These are phyloP conservation scores for Chloroceryle aenea DNA, from an alignment of 2,113 vertebrate species.

Conservation along the genomic window DNA sequence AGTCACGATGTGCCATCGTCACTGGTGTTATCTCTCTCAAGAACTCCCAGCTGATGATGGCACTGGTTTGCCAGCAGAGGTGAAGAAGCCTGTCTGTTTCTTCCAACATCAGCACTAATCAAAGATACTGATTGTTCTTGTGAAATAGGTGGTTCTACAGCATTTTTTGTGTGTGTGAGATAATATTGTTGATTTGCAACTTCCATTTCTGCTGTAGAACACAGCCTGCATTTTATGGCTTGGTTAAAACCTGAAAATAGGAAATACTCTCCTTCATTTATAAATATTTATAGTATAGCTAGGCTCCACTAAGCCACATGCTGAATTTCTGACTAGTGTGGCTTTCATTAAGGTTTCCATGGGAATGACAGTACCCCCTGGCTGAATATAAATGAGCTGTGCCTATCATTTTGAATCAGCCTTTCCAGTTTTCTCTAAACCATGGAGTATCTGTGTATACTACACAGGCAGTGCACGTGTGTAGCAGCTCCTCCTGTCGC, in stretches of 20 bases:
- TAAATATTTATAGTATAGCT: slow-evolving; percentile 21
- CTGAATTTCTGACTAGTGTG: background rate
- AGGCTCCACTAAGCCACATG: background rate
- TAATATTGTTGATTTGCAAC: background rate
- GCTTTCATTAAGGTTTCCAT: slow-evolving; percentile 26
- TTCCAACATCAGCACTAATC: background rate
- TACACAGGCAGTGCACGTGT: background rate
- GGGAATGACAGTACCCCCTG: background rate
- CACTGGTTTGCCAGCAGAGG: background rate
- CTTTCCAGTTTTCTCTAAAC: background rate
- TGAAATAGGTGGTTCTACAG: background rate
- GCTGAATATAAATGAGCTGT: background rate
- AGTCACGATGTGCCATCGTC: background rate
- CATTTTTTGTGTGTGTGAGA: background rate
- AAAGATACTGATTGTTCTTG: background rate
- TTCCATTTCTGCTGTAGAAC: background rate
- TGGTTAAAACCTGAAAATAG: background rate
- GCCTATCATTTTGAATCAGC: background rate
- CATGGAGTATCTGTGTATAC: background rate
- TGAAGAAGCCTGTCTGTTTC: background rate
- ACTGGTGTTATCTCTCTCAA: background rate
- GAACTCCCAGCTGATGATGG: background rate
- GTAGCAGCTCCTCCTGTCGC: background rate
- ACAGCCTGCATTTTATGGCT: background rate
- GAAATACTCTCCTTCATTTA: background rate